These are phyloP conservation scores for Drosophila tanythrix DNA, from an alignment of 2,888 invertebrate species.

Conservation along the genomic window DNA sequence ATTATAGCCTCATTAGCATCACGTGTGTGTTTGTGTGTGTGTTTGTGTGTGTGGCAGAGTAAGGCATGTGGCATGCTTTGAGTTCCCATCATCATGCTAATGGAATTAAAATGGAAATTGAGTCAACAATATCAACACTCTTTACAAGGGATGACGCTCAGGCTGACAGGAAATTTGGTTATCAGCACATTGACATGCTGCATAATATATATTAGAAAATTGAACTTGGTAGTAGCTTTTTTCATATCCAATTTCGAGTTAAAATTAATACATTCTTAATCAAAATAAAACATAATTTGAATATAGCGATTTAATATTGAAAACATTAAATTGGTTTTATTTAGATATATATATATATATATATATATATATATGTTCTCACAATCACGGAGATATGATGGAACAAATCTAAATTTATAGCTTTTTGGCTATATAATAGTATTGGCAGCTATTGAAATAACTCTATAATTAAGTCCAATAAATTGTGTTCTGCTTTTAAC, in stretches of 20 bases:
- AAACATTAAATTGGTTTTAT: conserved; percentile 1
- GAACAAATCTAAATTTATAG: neutral
- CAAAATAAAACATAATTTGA: neutral
- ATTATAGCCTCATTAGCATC: conserved; percentile 76
- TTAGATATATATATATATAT: conserved; percentile 17
- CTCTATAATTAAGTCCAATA: neutral
- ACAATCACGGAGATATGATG: conserved; percentile 2
- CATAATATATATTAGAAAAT: conserved; percentile 11
- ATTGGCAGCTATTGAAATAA: neutral
- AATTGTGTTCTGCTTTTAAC: neutral
- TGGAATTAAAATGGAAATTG: conserved; percentile 75
- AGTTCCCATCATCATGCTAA: conserved; percentile 68
- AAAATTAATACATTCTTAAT: neutral
- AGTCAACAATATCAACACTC: conserved; percentile 65
- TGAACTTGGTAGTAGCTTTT: neutral
- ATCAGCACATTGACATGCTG: conserved; percentile 37
- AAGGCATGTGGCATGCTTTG: conserved; percentile 48
- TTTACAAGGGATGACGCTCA: conserved; percentile 6
- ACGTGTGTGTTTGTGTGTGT: conserved; percentile 33
- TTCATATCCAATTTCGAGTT: conserved; percentile 25
- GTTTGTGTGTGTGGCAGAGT: conserved; percentile 10
- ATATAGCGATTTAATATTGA: conserved; percentile 16
- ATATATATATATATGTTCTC: neutral
- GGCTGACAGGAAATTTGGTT: conserved; percentile 39
- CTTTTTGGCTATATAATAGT: neutral